Evolutionary conservation across 1,140 invertebrate genomes (phyloP).

Genomic region (Cyphomyrmex costatus): DNA sequence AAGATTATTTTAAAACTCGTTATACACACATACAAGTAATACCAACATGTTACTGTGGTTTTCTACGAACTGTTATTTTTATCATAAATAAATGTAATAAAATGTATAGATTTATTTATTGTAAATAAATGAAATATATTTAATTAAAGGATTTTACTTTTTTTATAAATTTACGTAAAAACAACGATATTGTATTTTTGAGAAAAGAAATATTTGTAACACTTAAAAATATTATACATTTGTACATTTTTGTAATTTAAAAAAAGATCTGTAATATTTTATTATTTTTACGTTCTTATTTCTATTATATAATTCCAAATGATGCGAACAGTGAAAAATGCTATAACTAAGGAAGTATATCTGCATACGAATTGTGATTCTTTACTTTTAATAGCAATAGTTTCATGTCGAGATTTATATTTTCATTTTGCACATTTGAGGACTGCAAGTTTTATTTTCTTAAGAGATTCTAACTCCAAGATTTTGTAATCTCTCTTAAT

Average conservation of each 20-base stretch:
- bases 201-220: slow-evolving; percentile 24
- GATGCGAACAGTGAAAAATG: not conserved
- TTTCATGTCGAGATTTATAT: not conserved
- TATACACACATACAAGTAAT: not conserved
- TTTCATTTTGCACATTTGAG: not conserved
- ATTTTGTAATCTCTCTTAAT: slow-evolving; percentile 11
- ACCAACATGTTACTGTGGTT: not conserved
- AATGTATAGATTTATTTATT: slow-evolving; percentile 35
- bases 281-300: not conserved
- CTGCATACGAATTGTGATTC: too few species aligned
- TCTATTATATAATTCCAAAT: not conserved
- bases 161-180: not conserved
- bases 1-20: slow-evolving; percentile 6
- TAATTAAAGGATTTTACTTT: slow-evolving; percentile 22
- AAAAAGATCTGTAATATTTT: slow-evolving; percentile 1
- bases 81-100: not conserved
- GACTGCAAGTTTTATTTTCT: slow-evolving; percentile 30
- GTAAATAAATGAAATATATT: not conserved
- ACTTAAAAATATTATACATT: not conserved
- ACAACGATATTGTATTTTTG: not conserved
- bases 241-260: not conserved
- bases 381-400: slow-evolving; percentile 10
- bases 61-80: not conserved
- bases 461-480: not conserved
- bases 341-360: not conserved